These are phyloP conservation scores for Panulirus ornatus DNA, from an alignment of 1,140 invertebrate genomes.

Conservation along the genomic window DNA sequence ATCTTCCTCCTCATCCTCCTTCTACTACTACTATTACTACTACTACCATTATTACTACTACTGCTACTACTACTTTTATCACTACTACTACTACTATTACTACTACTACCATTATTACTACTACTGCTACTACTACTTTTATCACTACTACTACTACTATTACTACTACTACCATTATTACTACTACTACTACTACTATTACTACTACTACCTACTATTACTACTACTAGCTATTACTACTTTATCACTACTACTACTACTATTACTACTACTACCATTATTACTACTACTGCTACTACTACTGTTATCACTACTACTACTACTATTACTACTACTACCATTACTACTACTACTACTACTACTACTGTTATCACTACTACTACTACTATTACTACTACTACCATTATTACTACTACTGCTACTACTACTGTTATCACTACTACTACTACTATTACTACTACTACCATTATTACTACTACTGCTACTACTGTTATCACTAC, in stretches of 20 bases:
- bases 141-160: not conserved
- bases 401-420: too few relatives aligned
- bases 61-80: too few relatives aligned
- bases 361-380: not conserved
- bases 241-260: constrained; percentile 6
- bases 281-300: constrained; percentile 26
- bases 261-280: constrained; percentile 24
- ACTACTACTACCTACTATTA: constrained; percentile 29
- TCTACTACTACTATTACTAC: too few relatives aligned
- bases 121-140: not conserved
- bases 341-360: not conserved
- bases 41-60: too few relatives aligned
- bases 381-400: constrained; percentile 12
- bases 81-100: too few relatives aligned
- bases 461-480: too few relatives aligned
- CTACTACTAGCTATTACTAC: not conserved
- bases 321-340: constrained; percentile 27
- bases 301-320: constrained; percentile 20
- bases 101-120: not conserved
- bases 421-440: constrained; percentile 3
- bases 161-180: too few relatives aligned
- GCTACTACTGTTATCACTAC: too few relatives aligned
- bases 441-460: constrained; percentile 13
- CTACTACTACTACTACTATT: not conserved
- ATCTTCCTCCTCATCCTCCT: too few relatives aligned